Conservation (phyloP, 2,113 vertebrate species). For the Paedocypris sp. region DNA sequence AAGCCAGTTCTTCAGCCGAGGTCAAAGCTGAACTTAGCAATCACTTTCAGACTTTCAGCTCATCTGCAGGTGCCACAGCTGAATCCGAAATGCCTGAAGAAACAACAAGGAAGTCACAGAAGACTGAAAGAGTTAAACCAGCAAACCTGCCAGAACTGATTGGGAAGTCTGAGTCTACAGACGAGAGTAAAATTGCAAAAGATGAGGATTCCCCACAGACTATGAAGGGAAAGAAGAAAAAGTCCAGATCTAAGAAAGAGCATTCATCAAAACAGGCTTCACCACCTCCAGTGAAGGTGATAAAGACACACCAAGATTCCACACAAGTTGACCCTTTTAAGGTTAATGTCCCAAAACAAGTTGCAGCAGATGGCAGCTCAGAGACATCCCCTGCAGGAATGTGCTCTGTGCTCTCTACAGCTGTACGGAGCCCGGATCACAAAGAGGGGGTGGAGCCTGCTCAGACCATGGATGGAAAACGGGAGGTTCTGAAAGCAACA, state of each 20-base stretch:
- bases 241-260: constrained; percentile 31
- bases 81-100: constrained; percentile 37
- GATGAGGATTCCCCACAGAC: constrained; percentile 40
- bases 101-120: constrained; percentile 33
- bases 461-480: constrained; percentile 51
- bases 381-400: constrained; percentile 52
- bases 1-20: background rate
- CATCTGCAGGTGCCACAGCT: background rate
- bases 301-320: constrained; percentile 24
- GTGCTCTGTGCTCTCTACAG: constrained; percentile 49
- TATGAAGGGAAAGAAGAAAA: constrained; percentile 49
- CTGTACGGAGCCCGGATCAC: constrained; percentile 59
- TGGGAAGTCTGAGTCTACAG: constrained; percentile 4
- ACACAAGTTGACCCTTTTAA: constrained; percentile 22
- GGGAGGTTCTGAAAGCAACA: constrained; percentile 60
- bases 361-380: constrained; percentile 31
- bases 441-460: constrained; percentile 64
- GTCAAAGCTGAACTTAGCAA: background rate
- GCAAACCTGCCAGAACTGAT: constrained; percentile 17
- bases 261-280: constrained; percentile 26
- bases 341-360: constrained; percentile 20
- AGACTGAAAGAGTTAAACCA: constrained; percentile 5
- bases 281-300: constrained; percentile 27
- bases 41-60: background rate
- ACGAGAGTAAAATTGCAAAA: constrained; percentile 13